Evolutionary conservation across 2,888 invertebrate genomes (phyloP), one percentile per base, ranked within the genome.

Genomic region (Leptopterna dolabrata): DNA sequence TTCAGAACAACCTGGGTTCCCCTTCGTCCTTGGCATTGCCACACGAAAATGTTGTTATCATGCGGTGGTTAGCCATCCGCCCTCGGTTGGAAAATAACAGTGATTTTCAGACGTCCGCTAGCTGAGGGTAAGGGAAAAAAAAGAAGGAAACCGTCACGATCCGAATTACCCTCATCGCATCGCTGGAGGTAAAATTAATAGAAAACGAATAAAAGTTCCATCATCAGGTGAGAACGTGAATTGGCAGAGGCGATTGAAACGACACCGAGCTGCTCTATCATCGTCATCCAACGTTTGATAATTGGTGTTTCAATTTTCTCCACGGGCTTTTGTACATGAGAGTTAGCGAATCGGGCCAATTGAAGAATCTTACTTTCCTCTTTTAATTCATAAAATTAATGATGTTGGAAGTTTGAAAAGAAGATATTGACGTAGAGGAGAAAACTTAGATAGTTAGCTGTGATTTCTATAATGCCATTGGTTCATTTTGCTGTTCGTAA

Each of bases 21-120:
- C 19, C 45, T 45, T 43, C 78, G 78, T 78, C 78, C 78, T 78
- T 78, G 78, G 78, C 78, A 78, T 78, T 78, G 78, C 78, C 45
- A 19, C 78, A 78, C 78, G 78, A 45, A 78, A 78, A 45, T 45
- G 78, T 78, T 45, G 45, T 45, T 78, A 45, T n/a, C 63, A 11
- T 24, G 63, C 24, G 19, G 63, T 63, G 63, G 63, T 36, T 76
- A 30, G 29, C 76, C 16, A 13, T 36, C 36, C 76, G 1, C 36
- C 13, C 19, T 45, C 1, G 24, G 36, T 36, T 36, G 78, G 41
- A 27, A 76, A 78, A 78, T 78, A 78, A 78, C 78, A 78, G 78
- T 78, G 45, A 78, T 78, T 78, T 78, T 78, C 78, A 27, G 43
- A 45, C 78, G 41, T 45, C 63, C 63, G 63, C 63, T 63, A 63